Conservation (phyloP, 53 echinoderm and acorn worm species). For the Echinometra lucunter region DNA sequence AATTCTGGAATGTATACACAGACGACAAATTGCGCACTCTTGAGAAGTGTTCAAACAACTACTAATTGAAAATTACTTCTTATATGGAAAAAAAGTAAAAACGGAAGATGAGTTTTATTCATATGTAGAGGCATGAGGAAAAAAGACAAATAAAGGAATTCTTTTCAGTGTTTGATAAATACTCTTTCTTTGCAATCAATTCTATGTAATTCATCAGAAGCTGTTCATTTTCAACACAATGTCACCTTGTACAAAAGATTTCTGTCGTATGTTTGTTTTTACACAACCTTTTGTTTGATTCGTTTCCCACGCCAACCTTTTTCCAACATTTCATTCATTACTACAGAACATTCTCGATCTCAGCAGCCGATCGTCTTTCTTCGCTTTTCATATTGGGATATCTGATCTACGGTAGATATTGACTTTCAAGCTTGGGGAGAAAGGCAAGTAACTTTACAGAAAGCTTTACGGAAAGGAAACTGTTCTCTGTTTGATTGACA, state of each 20-base stretch:
- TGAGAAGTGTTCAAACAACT: too few relatives aligned
- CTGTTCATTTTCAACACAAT: not conserved
- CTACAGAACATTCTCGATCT: not conserved
- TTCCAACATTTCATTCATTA: not conserved
- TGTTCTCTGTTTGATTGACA: slow-evolving; percentile 12
- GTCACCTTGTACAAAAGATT: not conserved
- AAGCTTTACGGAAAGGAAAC: not conserved
- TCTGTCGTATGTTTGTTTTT: not conserved
- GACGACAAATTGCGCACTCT: too few relatives aligned
- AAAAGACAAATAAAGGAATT: too few relatives aligned
- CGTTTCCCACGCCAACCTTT: not conserved
- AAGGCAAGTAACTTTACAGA: not conserved
- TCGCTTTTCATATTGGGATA: not conserved
- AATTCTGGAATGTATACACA: too few relatives aligned
- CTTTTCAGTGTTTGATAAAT: too few relatives aligned
- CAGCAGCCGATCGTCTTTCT: not conserved
- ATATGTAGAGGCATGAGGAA: not conserved
- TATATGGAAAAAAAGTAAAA: not conserved
- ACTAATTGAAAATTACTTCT: too few relatives aligned
- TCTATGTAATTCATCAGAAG: not conserved
- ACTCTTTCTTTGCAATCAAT: too few relatives aligned
- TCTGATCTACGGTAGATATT: slow-evolving; percentile 25
- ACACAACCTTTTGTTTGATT: not conserved
- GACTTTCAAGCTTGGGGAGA: not conserved
- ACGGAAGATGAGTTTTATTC: not conserved